Evolutionary conservation across 2,797 vertebrate genomes (phyloP).

Genomic region (Platyrinchus mystaceus): DNA sequence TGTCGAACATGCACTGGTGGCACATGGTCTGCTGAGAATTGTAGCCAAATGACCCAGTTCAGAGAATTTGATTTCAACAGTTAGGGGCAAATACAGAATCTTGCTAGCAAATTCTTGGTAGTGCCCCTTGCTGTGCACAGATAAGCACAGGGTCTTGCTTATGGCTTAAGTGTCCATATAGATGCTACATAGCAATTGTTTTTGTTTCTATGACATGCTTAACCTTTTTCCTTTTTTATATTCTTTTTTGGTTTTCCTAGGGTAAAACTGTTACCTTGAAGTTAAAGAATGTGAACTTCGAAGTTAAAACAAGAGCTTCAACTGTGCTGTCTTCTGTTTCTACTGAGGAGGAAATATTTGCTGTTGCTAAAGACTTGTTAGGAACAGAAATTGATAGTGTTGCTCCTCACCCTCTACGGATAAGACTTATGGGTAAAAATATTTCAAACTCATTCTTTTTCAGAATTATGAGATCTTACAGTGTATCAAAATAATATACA

Average conservation of each 20-base stretch:
- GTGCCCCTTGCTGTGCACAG: not conserved
- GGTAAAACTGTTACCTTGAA: slow-evolving; percentile 95
- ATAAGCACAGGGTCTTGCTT: not conserved
- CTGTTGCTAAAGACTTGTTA: slow-evolving; percentile 89
- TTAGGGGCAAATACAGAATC: not conserved
- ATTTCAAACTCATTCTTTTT: not conserved
- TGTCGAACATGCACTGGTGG: not conserved
- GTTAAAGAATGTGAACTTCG: slow-evolving; percentile 94
- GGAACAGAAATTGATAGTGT: slow-evolving; percentile 87
- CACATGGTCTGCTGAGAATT: not conserved
- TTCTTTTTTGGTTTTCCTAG: slow-evolving; percentile 65
- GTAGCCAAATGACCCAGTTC: not conserved
- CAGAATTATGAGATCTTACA: not conserved
- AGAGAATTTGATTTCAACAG: not conserved
- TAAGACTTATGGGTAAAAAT: slow-evolving; percentile 95
- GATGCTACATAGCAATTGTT: not conserved
- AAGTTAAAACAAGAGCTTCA: slow-evolving; percentile 90
- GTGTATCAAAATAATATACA: not conserved
- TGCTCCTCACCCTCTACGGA: slow-evolving; percentile 86
- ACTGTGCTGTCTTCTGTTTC: slow-evolving; percentile 83
- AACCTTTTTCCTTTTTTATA: not conserved
- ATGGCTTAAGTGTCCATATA: not conserved
- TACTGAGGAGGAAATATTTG: slow-evolving; percentile 90
- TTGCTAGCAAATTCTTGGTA: not conserved
- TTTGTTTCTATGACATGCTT: not conserved